phyloP scores from a whole-genome alignment of 2,113 vertebrate species.

The Anas platyrhynchos region DNA sequence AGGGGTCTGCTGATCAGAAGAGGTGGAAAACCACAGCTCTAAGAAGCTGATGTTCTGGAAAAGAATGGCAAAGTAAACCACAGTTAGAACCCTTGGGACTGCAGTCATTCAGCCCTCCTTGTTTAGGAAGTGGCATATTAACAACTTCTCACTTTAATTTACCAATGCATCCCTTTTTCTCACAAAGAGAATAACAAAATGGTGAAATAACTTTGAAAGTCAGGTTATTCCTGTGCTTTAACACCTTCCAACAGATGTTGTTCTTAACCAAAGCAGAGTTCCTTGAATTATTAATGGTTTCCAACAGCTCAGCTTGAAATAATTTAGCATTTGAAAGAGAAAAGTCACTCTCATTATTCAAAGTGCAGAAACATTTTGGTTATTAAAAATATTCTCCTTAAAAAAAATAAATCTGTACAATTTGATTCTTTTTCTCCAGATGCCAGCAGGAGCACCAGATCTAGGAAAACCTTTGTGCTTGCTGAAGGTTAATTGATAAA shows the following conservation, averaged over 20 bases:
- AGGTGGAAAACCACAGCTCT: background rate
- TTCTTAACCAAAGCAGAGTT: conserved; percentile 60
- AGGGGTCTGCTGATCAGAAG: background rate
- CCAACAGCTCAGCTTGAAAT: conserved; percentile 74
- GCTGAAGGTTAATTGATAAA: conserved; percentile 63
- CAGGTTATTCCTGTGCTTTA: conserved; percentile 42
- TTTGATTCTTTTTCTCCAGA: conserved; percentile 58
- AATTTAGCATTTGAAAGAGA: conserved; percentile 76
- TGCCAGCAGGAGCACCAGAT: conserved; percentile 49
- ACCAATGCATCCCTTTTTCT: background rate
- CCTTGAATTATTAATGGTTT: conserved; percentile 75
- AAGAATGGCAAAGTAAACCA: background rate
- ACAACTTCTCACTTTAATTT: background rate
- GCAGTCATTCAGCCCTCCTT: background rate
- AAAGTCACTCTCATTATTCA: conserved; percentile 69
- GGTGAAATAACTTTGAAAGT: conserved; percentile 48
- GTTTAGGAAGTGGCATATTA: background rate
- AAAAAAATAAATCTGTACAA: conserved; percentile 1
- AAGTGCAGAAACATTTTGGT: conserved; percentile 63
- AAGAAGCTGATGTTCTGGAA: background rate
- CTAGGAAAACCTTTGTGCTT: conserved; percentile 25
- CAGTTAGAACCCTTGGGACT: background rate
- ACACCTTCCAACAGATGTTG: conserved; percentile 67
- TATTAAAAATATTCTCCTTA: conserved; percentile 58
- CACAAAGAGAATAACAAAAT: conserved; percentile 5